These are phyloP conservation scores for Cerceris ruficornis DNA, from an alignment of 2,888 invertebrate genomes.

Conservation along the genomic window DNA sequence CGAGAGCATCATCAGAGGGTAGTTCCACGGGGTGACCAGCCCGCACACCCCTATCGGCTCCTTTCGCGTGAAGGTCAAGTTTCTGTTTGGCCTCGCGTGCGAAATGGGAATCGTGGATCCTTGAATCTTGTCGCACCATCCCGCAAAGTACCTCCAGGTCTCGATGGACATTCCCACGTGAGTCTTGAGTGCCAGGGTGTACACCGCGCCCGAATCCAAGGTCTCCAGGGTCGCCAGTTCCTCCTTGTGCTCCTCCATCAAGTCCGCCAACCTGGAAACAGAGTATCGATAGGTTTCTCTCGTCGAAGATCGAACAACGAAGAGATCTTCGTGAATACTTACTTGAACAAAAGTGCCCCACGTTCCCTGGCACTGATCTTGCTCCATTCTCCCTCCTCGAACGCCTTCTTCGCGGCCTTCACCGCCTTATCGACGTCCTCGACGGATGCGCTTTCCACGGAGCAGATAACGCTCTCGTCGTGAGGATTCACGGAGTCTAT, in stretches of 20 bases:
- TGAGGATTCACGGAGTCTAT: conserved; percentile 89
- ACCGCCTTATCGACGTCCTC: conserved; percentile 95
- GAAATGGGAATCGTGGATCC: conserved; percentile 95
- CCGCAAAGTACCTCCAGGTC: conserved; percentile 98
- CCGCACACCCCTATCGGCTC: conserved; percentile 98
- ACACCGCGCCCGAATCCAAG: conserved; percentile 97
- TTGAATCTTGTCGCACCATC: conserved; percentile 98
- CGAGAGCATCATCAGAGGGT: conserved; percentile 98
- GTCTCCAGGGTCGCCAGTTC: conserved; percentile 97
- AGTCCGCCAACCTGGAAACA: conserved; percentile 89
- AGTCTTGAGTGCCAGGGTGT: conserved; percentile 97
- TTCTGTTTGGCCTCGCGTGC: conserved; percentile 95
- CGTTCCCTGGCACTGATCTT: conserved; percentile 96
- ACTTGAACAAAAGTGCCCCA: conserved; percentile 91
- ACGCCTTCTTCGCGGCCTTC: conserved; percentile 92
- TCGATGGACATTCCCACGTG: conserved; percentile 99
- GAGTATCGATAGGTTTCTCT: not conserved
- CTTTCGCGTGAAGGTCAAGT: conserved; percentile 92
- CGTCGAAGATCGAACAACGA: no score
- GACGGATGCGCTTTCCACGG: conserved; percentile 88
- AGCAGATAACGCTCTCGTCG: conserved; percentile 91
- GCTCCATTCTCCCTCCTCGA: conserved; percentile 95
- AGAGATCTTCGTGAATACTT: conserved; percentile 34
- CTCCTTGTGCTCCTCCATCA: conserved; percentile 97
- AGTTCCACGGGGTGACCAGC: conserved; percentile 98